Evolutionary conservation across 2,888 invertebrate genomes (phyloP), one percentile per base, ranked within the genome.

Genomic region (Hirtodrosophila alboralis): DNA sequence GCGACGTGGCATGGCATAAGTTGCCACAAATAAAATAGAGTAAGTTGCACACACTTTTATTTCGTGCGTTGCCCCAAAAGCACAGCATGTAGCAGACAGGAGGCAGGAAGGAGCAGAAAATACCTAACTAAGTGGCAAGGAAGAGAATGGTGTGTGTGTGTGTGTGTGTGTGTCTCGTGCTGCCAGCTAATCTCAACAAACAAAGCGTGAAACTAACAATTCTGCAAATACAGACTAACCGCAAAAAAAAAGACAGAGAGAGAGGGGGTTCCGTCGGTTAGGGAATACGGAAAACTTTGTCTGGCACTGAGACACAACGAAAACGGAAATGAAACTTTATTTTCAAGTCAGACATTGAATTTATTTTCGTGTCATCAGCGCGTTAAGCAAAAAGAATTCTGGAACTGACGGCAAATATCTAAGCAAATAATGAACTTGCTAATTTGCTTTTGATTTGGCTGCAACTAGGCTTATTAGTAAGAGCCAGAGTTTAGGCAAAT

Each of bases 321-420:
- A 49, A 37, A 66, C 27, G 59, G 51, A 64, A 76, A 74, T 68
- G 74, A 83, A 79, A 79, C 84, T 79, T 83, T 79, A 83, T 74
- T 79, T 79, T 74, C 80, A 76, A 83, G 77, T 74, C 80, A 72
- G 78, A 74, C 80, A 83, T 79, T 77, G 78, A 79, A 79, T 79
- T 83, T 79, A 79, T 79, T 79, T 83, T 74, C 80, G 66, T 79
- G 78, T 71, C 77, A 68, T 57, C 71, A 62, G 53, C 56, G 66
- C 66, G 61, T 49, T 48, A 64, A 48, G 49, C 59, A 47, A 9
- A 63, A 45, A 65, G 21, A 27, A 43, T 6, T 52, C 58, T 64
- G 31, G 34, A 30, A 45, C 43, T 61, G 47, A 63, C 70, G 67
- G 74, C 67, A 62, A 79, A 79, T 60, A 59, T 62, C 67, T 60